Base-by-base conservation (phyloP, 2,113 vertebrate species). In the Apistogramma diplotaenia region DNA sequence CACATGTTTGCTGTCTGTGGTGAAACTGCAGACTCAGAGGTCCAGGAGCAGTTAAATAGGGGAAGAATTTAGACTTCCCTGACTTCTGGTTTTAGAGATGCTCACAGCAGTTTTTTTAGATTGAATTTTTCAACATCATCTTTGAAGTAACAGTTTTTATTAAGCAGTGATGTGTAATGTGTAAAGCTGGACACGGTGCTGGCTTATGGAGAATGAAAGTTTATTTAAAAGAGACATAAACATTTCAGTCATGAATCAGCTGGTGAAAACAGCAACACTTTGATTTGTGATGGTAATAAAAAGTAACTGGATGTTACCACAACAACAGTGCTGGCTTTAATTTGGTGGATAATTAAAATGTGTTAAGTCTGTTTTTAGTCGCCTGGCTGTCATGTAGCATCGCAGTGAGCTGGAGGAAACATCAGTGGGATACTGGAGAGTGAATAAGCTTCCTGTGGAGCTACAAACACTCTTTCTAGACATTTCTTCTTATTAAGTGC, bases 141-240 rank as follows among this genome's bases (percentile, higher is more conserved):
- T 70, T 51, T n/a, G 43, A 51, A 51, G 10, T 4, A n/a, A 29
- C 16, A 49, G 25, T 51, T 51, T 70, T 70, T 31, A 51, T n/a
- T 18, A 13, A 29, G 46, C 46, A 18, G 46, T 18, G 46, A 70
- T 31, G 43, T n/a, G 43, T 49, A 49, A 49, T 1, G 62, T n/a
- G 40, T 29, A 29, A 51, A 70, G 62, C 1, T 0, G 65, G 1
- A 70, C 25, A 70, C 49, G 2, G 16, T 70, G 43, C 25, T 70
- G 43, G 25, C 43, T 70, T 70, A 1, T 25, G 43, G 6, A 10
- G n/a, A 51, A 70, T 49, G 1, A 70, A 31, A n/a, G 25, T 70
- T 70, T 70, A 51, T 70, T 70, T 51, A 51, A 70, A 51, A 70
- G 23, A 29, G 9, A 70, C 62, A 65, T 6, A 49, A 67, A 67